Base-by-base conservation (phyloP, 1,140 invertebrate species). In the Vanessa tameamea region DNA sequence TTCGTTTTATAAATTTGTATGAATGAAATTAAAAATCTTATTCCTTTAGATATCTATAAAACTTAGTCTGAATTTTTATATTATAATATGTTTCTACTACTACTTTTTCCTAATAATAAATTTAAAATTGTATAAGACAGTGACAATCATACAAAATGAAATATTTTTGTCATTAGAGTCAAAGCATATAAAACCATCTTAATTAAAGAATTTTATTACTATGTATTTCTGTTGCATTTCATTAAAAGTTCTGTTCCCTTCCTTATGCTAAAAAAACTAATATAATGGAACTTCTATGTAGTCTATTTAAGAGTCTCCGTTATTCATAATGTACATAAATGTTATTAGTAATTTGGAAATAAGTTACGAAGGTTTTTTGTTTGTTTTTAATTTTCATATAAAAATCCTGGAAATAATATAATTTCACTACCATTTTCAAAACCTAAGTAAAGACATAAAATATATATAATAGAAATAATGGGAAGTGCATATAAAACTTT, bases 1-100 rank as follows among this genome's bases (percentile, higher is more conserved):
- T 80, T 77, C 82, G 43, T 67, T 70, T 23, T 61, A 1, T 66
- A 50, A 61, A 67, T 63, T 59, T 57, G 20, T 11, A 57, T 57
- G 23, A 57, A n/a, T 16, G 23, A 57, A 16, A 11, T 55, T 57
- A 23, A 57, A 16, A 53, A 53, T 53, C n/a, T n/a, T 23, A 23
- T 23, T 6, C 53, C 53, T 57, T 23, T 57, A 57, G 53, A 57
- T 12, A 23, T 53, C 51, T 16, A 20, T 7, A n/a, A 57, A 57
- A 57, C 23, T 57, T 57, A 12, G 16, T 57, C 20, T 11, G n/a
- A 55, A 55, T n/a, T 23, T 23, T 23, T 23, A 23, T 23, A 23
- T 57, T 23, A 23, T 7, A 9, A 64, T 64, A 43, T 64, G 61
- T 43, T 64, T 64, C 61, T 11, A 43, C 15, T 37, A 43, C 43